Evolutionary conservation across 2,797 vertebrate genomes (phyloP), one percentile per base, ranked within the genome.

Genomic region (Malurus leucopterus): DNA sequence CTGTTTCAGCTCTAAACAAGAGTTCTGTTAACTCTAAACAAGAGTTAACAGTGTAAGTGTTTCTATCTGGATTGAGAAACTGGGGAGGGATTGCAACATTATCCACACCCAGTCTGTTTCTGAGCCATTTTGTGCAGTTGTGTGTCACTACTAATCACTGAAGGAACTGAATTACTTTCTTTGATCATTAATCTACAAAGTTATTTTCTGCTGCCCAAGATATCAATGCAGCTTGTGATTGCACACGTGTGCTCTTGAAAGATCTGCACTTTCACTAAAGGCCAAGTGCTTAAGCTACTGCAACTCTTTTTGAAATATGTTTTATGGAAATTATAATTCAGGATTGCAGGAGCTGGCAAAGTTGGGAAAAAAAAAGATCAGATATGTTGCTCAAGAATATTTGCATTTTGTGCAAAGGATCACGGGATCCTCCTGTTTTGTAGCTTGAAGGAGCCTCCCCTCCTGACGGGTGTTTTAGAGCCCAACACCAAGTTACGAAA

Each of bases 401-500:
- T 87, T 72, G 64, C 53, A 13, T 41, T 82, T 91, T 72, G 78
- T 57, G 36, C 50, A 58, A 78, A 41, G 67, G 59, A 34, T 91
- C 24, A 84, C 23, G 1, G 80, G 81, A 71, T 85, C 30, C 85
- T 96, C 97, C 26, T 86, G 29, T 76, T 96, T 96, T 93, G 30
- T 94, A 98, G 99, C 75, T 97, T 99, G 88, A 98, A 97, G 95
- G 98, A 99, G 34, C 99, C 99, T 11, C 99, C 98, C 3, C 55
- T 96, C 26, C 97, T 99, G 96, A 95, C 87, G 11, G 99, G 98
- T 82, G 98, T 96, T 73, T 98, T 99, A 79, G 98, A 99, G 80
- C 97, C 98, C n/a, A 99, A 99, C 89, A 92, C 95, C 61, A 98
- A 98, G 91, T 97, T 99, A 50, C 96, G 97, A 16, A 96, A 98